Evolutionary conservation across 2,888 invertebrate species (phyloP), one percentile per base, ranked within the genome.

Genomic region (Erebia palarica): DNA sequence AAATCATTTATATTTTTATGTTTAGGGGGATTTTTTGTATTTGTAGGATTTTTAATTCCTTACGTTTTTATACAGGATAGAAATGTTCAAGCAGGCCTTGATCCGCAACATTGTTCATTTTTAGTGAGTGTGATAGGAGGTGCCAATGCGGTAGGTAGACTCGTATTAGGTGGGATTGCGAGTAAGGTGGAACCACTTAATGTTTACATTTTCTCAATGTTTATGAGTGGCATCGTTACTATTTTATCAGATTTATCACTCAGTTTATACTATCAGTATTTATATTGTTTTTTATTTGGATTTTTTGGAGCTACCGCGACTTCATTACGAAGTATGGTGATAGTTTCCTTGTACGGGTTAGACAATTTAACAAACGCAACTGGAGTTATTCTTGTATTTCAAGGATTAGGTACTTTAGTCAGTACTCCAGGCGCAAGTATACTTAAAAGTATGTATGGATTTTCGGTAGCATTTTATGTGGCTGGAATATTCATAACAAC

Each of bases 301-400:
- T 86, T 89, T 75, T 86, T 81, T 80, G 77, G 86, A 69, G 79
- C 89, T 67, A 80, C 84, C 75, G 76, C 86, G 74, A 82, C 87
- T 69, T 83, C 84, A 69, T 76, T 92, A 68, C 83, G 91, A 77
- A 86, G 89, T 79, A 75, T 89, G 74, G 81, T 86, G 42, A 74
- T 92, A 70, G 91, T 92, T n/a, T 78, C 86, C 63, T 81, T 91
- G 53, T 92, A 86, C 75, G 92, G 92, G 9, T 83, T 92, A 76
- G 89, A 92, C 66, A 88, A 86, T 75, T 84, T 92, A 78, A 92
- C 92, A 21, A 92, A 91, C 79, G 89, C 86, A 36, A 91, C 90
- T 36, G 92, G 92, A 10, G 82, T 92, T 76, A 76, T 91, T 76
- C 77, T 92, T 77, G 71, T 91, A 75, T 91, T 90, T 82, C 86